These are phyloP conservation scores for Xestia c-nigrum DNA, from an alignment of 2,888 invertebrate genomes.

Conservation along the genomic window DNA sequence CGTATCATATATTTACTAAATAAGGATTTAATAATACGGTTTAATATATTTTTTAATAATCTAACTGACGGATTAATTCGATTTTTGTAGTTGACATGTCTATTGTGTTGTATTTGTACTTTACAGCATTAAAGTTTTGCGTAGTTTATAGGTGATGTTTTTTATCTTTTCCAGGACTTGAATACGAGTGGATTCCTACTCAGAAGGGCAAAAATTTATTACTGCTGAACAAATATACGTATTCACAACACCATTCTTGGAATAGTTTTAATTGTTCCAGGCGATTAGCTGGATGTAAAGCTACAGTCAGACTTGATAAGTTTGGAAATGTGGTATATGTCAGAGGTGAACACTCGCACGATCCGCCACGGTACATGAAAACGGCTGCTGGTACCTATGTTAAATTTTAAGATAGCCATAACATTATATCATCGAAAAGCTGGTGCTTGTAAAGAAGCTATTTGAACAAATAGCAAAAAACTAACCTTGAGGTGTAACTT, in stretches of 20 bases:
- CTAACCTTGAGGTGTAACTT: not conserved
- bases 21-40: too few relatives aligned
- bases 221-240: conserved; percentile 55
- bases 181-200: conserved; percentile 60
- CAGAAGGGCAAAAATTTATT: conserved; percentile 47
- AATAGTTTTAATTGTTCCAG: conserved; percentile 55
- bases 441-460: not conserved
- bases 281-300: conserved; percentile 52
- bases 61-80: too few relatives aligned
- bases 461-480: not conserved
- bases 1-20: too few relatives aligned
- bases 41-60: too few relatives aligned
- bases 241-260: conserved; percentile 44
- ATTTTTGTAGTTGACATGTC: too few relatives aligned
- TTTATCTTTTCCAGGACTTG: conserved; percentile 41
- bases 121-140: not conserved
- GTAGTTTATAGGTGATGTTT: not conserved
- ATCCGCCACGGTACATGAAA: conserved; percentile 59
- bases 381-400: conserved; percentile 53
- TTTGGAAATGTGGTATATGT: conserved; percentile 18
- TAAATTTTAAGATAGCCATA: conserved; percentile 35
- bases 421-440: not conserved
- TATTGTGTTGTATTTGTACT: not conserved
- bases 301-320: conserved; percentile 53
- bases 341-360: conserved; percentile 51